Evolutionary conservation across 2,888 invertebrate species (phyloP).

Genomic region (Dolichomitus sp.): DNA sequence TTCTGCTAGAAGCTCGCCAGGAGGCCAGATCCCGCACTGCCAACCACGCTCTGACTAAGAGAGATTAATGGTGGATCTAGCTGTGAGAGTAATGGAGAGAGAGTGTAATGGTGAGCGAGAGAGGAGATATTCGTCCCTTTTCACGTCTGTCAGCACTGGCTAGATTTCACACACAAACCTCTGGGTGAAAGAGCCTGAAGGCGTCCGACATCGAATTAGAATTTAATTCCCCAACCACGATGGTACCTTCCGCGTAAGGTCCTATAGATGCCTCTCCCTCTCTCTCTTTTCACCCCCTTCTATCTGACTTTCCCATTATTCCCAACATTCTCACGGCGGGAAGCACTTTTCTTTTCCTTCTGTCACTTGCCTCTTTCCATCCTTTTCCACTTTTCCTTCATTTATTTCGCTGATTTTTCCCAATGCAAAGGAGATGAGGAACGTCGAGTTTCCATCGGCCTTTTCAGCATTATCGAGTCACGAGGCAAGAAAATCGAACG

Average conservation of each 20-base stretch:
- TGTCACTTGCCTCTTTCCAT: neutral
- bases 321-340: conserved; percentile 13
- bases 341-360: conserved; percentile 27
- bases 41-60: conserved; percentile 68
- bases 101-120: conserved; percentile 70
- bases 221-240: conserved; percentile 69
- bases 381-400: neutral
- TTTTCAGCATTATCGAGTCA: conserved; percentile 20
- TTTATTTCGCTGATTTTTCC: too few species aligned
- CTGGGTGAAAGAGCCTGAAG: conserved; percentile 60
- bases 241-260: neutral
- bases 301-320: conserved; percentile 55
- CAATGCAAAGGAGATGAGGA: too few species aligned
- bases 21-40: conserved; percentile 49
- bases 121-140: conserved; percentile 56
- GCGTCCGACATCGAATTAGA: conserved; percentile 71
- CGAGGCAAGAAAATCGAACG: conserved; percentile 42
- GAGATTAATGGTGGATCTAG: conserved; percentile 73
- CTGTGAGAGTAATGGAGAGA: too few species aligned
- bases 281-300: neutral
- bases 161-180: conserved; percentile 52
- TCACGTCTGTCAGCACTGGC: conserved; percentile 49
- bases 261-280: neutral
- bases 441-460: neutral
- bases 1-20: conserved; percentile 51